Base-by-base conservation (phyloP, 1,140 invertebrate species). In the Dryas iulia region DNA sequence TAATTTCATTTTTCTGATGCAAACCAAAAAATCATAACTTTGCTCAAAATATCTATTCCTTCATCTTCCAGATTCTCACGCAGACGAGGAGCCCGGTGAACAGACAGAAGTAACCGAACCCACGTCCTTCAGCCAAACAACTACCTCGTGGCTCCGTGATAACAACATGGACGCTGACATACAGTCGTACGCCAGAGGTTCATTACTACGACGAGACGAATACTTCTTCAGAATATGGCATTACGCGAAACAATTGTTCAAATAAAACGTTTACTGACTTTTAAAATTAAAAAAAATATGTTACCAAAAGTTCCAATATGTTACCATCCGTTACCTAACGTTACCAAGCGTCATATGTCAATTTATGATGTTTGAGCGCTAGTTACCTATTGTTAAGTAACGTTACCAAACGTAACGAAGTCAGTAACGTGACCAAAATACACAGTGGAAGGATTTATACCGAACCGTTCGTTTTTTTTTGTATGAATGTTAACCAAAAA, bases 171-270 rank as follows among this genome's bases (percentile, higher is more conserved):
- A 98, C 86, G 97, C 97, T 0, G 97, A 98, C 77, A 98, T 98
- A 74, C 94, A 95, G 70, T 96, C 96, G 26, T 98, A 98, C 89
- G 96, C 97, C 0, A 94, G 96, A 70, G 95, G 96, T 39, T 95
- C 95, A 59, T 92, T 98, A 14, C 92, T 98, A 8, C 93, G 96
- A 69, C 94, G 95, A 79, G 97, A 98, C 82, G 97, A 98, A 92
- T 98, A 98, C 92, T 98, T 98, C 95, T 98, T 98, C 95, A 94
- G 96, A 70, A 96, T 98, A 89, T 97, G 96, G 96, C 95, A 95
- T 88, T 96, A 97, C 78, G 96, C 96, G 59, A 95, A 95, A 76
- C 95, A 96, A 86, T 92, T 97, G 35, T 97, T 97, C 90, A 54
- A 63, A 14, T 63, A 31, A 47, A 2, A 47, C 39, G 18, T 47